Evolutionary conservation across 1,140 invertebrate genomes (phyloP), one percentile per base, ranked within the genome.

Genomic region (Drosophila tropicalis): DNA sequence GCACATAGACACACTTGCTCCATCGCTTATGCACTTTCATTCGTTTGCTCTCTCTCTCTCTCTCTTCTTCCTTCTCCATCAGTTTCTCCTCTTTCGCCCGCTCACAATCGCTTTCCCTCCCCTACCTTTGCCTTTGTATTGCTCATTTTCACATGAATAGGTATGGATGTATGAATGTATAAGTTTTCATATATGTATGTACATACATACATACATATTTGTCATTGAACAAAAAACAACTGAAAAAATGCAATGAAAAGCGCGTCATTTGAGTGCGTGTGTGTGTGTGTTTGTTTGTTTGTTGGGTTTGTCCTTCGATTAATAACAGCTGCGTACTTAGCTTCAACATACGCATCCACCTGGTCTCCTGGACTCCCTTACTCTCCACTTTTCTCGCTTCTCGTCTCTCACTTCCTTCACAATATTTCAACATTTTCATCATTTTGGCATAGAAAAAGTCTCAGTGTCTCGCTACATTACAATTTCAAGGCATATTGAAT

Each of bases 1-100:
- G 56, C 51, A 70, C 32, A 70, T 19, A 63, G 22, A 64, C 15
- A 32, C 19, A 61, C 58, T 44, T 60, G 41, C 56, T 55, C 63
- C 34, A 47, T 72, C 55, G 56, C 56, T 76, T 76, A 68, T 77
- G 81, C 76, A 87, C 84, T 79, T 79, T 79, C 80, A 71, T 82
- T 76, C 65, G 63, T 47, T 32, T 9, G 25, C 19, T 29, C 57
- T 40, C 62, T 34, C 62, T 29, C 56, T 66, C 67, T 67, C 22
- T 40, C 39, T 44, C 34, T 13, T 13, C 7, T 19, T 44, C 32
- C 12, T 29, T 29, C 29, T 29, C 29, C 29, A 5, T 29, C 5
- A 29, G 5, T 12, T 12, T 19, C n/a, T 15, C 32, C 12, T 7
- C 19, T 58, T n/a, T 15, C 17, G n/a, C 7, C 17, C 17, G 44